Base-by-base conservation (phyloP, 2,888 invertebrate genomes). In the Apodemia zela region DNA sequence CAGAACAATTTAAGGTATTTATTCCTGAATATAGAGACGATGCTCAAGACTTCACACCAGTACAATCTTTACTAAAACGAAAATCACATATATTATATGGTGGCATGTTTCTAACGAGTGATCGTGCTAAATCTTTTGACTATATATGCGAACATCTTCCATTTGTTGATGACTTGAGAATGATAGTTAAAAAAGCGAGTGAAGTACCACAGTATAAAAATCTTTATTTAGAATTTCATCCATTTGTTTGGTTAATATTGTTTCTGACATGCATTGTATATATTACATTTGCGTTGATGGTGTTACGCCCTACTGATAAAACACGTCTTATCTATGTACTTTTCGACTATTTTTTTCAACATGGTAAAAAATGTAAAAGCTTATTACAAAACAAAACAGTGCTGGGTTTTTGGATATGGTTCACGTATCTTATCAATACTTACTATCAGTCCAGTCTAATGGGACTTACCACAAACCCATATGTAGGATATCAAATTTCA, bases 361-460 rank as follows among this genome's bases (percentile, higher is more conserved):
- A 78, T 38, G 69, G 77, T 17, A 71, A 68, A 42, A 66, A 59
- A 10, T 68, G 78, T 13, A 66, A 64, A 3, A 69, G 71, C 2
- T 68, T 68, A 5, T 66, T 63, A 54, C 69, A 66, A 7, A 59
- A 72, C 0, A 76, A 72, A 64, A 73, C 63, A 3, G 64, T 78
- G 3, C 67, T 82, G 3, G 72, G 81, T 10, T 62, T 72, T 8
- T 85, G 85, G 85, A 67, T 84, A 5, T 72, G 77, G 72, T 85
- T 80, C 61, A 73, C 80, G 0, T 81, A 74, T 63, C 65, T 84
- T 0, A 71, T 84, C 2, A 79, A 76, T 60, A 65, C 73, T 0
- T 75, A 72, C 63, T 85, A 85, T 60, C 75, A 77, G 35, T 76
- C 83, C 0, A 77, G 71, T 59, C 67, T 85, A 10, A 72, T 78